Evolutionary conservation across 2,113 vertebrate species (phyloP), one percentile per base, ranked within the genome.

Genomic region (Leucoraja erinaceus): DNA sequence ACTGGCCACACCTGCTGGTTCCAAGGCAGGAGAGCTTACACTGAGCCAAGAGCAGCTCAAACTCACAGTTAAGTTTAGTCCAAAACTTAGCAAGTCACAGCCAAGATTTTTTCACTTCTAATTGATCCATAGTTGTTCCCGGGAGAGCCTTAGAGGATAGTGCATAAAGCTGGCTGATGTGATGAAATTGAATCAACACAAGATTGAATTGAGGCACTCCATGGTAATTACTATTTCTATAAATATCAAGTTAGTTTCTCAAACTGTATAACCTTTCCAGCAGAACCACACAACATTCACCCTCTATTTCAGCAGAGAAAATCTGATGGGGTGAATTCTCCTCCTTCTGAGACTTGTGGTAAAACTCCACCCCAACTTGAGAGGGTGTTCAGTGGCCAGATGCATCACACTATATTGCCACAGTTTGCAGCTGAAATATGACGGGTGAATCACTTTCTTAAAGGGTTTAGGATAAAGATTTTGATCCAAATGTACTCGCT

Each of bases 181-280:
- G 25, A 84, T 61, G 81, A 86, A 86, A 86, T 86, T 86, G 56
- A 86, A 86, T 84, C 81, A 84, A 84, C 81, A 61, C 54, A n/a
- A n/a, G 28, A n/a, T 86, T 86, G 81, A 61, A 86, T 59, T 61
- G 81, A 86, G 81, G 81, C 56, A 28, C 56, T 12, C 56, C 12
- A 28, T 22, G 56, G 56, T 86, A 61, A 86, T 86, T 86, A 16
- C 56, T 61, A 14, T 61, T 61, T 86, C 54, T 86, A 86, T 61
- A 86, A 61, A 84, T 84, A 83, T 59, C 81, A 86, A 59, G 11
- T 61, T 56, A 61, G 81, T 5, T 61, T 28, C 56, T 86, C 54
- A 86, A n/a, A 10, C 25, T 59, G 56, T 59, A 61, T 28, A 61
- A 86, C 25, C 10, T 86, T 61, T 61, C 56, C 38, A 56, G n/a